Evolutionary conservation across 2,888 invertebrate species (phyloP).

Genomic region (Euspilapteryx auroguttella): DNA sequence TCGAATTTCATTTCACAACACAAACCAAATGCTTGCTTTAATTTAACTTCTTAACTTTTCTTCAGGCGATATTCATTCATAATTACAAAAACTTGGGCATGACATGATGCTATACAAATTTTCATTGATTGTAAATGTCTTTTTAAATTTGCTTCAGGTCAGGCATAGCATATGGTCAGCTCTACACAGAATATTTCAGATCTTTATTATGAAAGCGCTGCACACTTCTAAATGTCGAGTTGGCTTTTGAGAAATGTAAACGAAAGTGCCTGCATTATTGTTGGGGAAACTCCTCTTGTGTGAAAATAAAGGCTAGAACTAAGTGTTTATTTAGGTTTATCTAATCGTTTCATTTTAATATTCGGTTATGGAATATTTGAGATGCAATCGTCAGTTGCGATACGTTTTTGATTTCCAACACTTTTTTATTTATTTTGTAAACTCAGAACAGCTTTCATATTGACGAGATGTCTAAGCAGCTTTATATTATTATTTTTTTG

Average conservation of each 20-base stretch:
- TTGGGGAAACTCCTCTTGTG: constrained; percentile 1
- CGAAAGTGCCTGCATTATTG: constrained; percentile 5
- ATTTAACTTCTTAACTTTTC: neutral
- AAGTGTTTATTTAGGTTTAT: neutral
- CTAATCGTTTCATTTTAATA: constrained; percentile 1
- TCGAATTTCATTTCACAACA: too few species aligned
- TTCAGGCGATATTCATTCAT: neutral
- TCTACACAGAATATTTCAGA: too few species aligned
- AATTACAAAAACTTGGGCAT: too few species aligned
- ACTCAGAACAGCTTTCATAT: too few species aligned
- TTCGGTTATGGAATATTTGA: neutral
- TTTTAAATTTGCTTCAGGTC: too few species aligned
- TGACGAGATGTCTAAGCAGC: too few species aligned
- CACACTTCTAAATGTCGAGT: constrained; percentile 3
- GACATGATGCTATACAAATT: too few species aligned
- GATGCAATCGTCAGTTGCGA: neutral
- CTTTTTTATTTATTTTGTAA: too few species aligned
- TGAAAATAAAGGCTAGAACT: neutral
- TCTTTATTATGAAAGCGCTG: neutral
- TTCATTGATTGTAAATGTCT: too few species aligned
- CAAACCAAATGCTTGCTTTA: too few species aligned
- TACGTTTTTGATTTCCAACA: constrained; percentile 3
- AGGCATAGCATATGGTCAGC: too few species aligned
- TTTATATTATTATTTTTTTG: too few species aligned
- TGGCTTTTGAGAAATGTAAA: constrained; percentile 4